Evolutionary conservation across 1,140 invertebrate genomes (phyloP), one percentile per base, ranked within the genome.

Genomic region (Macrobrachium nipponense): DNA sequence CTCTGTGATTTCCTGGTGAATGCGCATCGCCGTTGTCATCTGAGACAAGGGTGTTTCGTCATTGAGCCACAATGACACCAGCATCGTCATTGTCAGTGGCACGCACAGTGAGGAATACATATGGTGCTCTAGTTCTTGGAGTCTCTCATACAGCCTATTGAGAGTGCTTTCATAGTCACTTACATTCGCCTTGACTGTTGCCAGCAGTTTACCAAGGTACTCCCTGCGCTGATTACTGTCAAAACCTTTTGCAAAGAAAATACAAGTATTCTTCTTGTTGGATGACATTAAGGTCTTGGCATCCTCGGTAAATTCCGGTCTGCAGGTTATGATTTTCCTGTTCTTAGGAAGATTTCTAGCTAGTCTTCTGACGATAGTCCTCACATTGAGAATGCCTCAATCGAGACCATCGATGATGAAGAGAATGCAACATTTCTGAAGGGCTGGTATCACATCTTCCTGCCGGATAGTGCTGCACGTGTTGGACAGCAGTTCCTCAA

Each of bases 331-430:
- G 6, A 76, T 20, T 5, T 23, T 20, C 10, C 73, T 18, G 59
- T 51, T 51, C 43, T 76, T 8, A 17, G 73, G 15, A 59, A 76
- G n/a, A 76, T 23, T 76, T 76, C 3, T 23, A 58, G 12, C 20
- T n/a, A 76, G 8, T 76, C n/a, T 44, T 23, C 11, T 8, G 17
- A 76, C 5, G 15, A 76, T 12, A 59, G 7, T 11, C 36, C 23
- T 76, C n/a, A 18, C 73, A 18, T 44, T 14, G 10, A 58, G n/a
- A 44, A 44, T 58, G 73, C 73, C 51, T 76, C 73, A n/a, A 58
- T 76, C 73, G 12, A 76, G 10, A 6, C 73, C 73, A 76, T 76
- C 73, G 20, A 76, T 27, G 18, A 76, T 27, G 44, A 76, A 76
- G 20, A 76, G 23, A 0, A 58, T 5, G 12, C 11, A 14, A 76